Evolutionary conservation across 2,797 vertebrate species (phyloP).

Genomic region (Lacerta agilis): DNA sequence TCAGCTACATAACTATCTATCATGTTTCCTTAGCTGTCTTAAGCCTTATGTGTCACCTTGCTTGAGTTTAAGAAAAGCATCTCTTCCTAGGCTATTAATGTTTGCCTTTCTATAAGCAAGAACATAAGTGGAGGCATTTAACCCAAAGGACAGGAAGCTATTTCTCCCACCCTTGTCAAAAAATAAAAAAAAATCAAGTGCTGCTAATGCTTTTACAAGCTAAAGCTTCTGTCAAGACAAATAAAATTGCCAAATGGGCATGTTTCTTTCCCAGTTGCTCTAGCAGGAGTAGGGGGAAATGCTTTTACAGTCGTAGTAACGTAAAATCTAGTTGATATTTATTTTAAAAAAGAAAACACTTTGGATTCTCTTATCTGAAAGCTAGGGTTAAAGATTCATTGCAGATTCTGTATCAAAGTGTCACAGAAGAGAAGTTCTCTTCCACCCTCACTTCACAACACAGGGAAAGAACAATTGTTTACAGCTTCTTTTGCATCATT

Average conservation of each 20-base stretch:
- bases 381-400: constrained; percentile 18
- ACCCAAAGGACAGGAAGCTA: constrained; percentile 44
- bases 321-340: constrained; percentile 56
- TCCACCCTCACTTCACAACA: not conserved
- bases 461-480: not conserved
- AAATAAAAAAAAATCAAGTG: constrained; percentile 1
- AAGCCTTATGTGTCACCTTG: constrained; percentile 75
- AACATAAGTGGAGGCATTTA: constrained; percentile 53
- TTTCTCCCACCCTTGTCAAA: constrained; percentile 3
- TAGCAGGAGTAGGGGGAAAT: constrained; percentile 21
- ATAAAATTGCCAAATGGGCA: constrained; percentile 50
- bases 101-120: constrained; percentile 45
- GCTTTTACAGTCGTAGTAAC: constrained; percentile 49
- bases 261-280: constrained; percentile 49
- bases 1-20: constrained; percentile 69
- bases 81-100: constrained; percentile 56
- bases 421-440: not conserved
- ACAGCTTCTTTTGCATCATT: not conserved
- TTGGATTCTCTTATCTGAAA: constrained; percentile 53
- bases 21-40: constrained; percentile 72
- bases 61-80: constrained; percentile 65
- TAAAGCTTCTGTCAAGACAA: constrained; percentile 48
- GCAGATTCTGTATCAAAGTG: not conserved
- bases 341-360: constrained; percentile 29
- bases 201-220: constrained; percentile 62